Percentiles rank a stretch among this genome's conserved stretches.
Evolutionary conservation across 2,888 invertebrate genomes (phyloP).

Genomic region (Eupithecia exiguata): DNA sequence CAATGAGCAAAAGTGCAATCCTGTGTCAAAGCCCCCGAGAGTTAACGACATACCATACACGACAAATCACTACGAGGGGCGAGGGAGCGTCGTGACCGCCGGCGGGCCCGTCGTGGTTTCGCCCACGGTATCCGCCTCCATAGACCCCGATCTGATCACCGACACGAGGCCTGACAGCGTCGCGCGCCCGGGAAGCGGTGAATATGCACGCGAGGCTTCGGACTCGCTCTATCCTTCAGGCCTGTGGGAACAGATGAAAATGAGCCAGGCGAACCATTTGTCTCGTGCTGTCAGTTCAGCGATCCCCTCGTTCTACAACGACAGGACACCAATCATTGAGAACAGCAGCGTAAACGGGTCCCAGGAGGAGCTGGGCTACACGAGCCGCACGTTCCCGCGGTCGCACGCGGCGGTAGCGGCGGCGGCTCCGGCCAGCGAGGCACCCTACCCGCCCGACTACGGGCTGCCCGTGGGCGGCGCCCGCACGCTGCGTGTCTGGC

Average conservation of each 20-base stretch:
- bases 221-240: constrained; percentile 92
- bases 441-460: constrained; percentile 90
- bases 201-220: constrained; percentile 89
- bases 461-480: constrained; percentile 88
- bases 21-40: constrained; percentile 88
- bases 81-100: constrained; percentile 86
- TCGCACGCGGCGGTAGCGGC: constrained; percentile 69
- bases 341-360: constrained; percentile 84
- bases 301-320: constrained; percentile 86
- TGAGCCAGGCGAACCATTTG: constrained; percentile 80
- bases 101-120: constrained; percentile 88
- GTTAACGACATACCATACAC: constrained; percentile 87
- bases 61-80: constrained; percentile 87
- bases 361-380: constrained; percentile 85
- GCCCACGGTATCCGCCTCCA: constrained; percentile 88
- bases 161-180: constrained; percentile 88
- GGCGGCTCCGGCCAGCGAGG: constrained; percentile 60
- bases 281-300: constrained; percentile 84
- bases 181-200: constrained; percentile 87
- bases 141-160: constrained; percentile 93
- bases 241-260: constrained; percentile 87
- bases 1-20: constrained; percentile 83
- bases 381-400: constrained; percentile 85
- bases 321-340: constrained; percentile 90
- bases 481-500: constrained; percentile 94